phyloP scores from a whole-genome alignment of 2,797 vertebrate genomes.

The Echiichthys vipera region DNA sequence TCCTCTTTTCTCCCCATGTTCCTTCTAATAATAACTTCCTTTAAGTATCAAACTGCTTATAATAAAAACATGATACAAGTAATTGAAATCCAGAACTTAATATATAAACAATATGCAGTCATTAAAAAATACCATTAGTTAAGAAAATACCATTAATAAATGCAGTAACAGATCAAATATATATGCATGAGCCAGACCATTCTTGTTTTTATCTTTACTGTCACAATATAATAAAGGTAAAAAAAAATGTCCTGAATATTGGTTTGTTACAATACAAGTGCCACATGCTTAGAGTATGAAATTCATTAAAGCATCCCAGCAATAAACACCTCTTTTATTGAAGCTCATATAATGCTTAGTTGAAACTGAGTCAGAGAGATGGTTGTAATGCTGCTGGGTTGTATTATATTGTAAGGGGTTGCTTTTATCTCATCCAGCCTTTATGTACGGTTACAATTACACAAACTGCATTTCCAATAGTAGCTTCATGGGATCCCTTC shows the following conservation, averaged over 20 bases:
- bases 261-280: not conserved
- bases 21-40: no score
- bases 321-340: not conserved
- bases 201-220: not conserved
- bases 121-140: no score
- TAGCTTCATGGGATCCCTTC: conserved; percentile 45
- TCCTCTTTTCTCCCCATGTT: not conserved
- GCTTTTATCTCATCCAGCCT: conserved; percentile 18
- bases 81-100: no score
- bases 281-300: not conserved
- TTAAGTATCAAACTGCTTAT: no score
- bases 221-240: not conserved
- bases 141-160: no score
- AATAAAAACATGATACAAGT: no score
- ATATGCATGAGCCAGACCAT: no score
- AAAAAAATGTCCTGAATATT: not conserved
- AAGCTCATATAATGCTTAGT: not conserved
- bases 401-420: not conserved
- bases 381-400: conserved; percentile 8
- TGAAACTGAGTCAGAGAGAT: not conserved
- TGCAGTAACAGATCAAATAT: no score
- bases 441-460: conserved; percentile 20
- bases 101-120: no score
- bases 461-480: conserved; percentile 31
- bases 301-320: not conserved